Conservation (phyloP, 2,113 vertebrate species). For the Eurystomus gularis region DNA sequence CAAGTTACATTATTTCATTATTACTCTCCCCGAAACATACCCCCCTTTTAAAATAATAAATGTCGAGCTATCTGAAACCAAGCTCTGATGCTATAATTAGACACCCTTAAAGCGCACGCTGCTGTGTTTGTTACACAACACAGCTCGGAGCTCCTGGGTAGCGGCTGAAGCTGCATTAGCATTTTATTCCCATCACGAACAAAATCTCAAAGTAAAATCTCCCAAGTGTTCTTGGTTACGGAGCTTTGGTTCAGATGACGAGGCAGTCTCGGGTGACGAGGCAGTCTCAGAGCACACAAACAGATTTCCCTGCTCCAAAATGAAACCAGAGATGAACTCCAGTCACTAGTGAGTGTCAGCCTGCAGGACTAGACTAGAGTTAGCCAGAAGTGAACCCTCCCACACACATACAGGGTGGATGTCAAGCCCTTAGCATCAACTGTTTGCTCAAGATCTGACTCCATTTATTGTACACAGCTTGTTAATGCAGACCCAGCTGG, state of each 20-base stretch:
- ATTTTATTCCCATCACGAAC: not conserved
- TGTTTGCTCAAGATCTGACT: not conserved
- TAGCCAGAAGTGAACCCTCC: not conserved
- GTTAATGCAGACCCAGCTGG: not conserved
- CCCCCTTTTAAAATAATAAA: not conserved
- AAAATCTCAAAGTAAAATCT: not conserved
- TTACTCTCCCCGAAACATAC: not conserved
- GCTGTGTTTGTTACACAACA: not conserved
- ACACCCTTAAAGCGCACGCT: not conserved
- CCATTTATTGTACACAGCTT: not conserved
- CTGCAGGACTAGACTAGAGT: not conserved
- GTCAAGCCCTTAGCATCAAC: not conserved
- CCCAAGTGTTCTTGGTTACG: not conserved
- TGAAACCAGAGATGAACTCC: not conserved
- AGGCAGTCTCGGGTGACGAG: not conserved
- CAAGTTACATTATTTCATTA: not conserved
- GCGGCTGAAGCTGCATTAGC: not conserved
- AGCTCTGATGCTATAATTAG: not conserved
- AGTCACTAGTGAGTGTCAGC: not conserved
- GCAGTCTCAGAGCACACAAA: not conserved
- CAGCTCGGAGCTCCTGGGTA: not conserved
- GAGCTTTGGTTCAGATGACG: not conserved
- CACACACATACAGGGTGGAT: not conserved
- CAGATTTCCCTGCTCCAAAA: not conserved
- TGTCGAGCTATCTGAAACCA: not conserved